Evolutionary conservation across 2,888 invertebrate genomes (phyloP), one percentile per base, ranked within the genome.

Genomic region (Marasmarcha lunaedactyla): DNA sequence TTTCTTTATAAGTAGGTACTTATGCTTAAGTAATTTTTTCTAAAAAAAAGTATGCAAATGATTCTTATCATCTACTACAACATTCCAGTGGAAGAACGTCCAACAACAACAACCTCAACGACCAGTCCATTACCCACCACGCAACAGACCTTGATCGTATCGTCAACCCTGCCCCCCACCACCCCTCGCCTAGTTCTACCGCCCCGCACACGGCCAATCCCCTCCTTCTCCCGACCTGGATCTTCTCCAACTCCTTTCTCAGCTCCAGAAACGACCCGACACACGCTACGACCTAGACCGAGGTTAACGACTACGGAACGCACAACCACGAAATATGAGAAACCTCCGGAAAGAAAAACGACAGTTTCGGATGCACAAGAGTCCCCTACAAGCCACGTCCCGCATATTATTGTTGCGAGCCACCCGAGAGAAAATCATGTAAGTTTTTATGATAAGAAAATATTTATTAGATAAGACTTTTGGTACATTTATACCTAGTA

Each of bases 361-460:
- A 76, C 74, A 0, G 55, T 60, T 1, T 49, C 55, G 37, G 71
- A 85, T 50, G 58, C 71, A 35, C 74, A 73, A 49, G 70, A 78
- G 49, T 66, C 81, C 34, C 69, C 72, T 9, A 72, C 76, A 1
- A 79, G 74, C 40, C 77, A 81, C 44, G 67, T 83, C 2, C 86
- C 87, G 4, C 86, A 87, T 41, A 84, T 87, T 30, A 87, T 88
- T 14, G 85, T 87, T 20, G 87, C 87, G 42, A 86, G 83, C 38
- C 92, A 92, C 83, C 92, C 93, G 1, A 90, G 91, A 64, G 93
- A 94, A 55, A 94, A 94, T 59, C 93, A 94, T 66, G 81, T 78
- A 61, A 88, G 90, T 39, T 0, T 11, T 13, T 12, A n/a, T n/a
- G n/a, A n/a, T n/a, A n/a, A n/a, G n/a, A n/a, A n/a, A n/a, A n/a